A percentile compares a stretch with the other conserved stretches of the same genome.
phyloP scores from a whole-genome alignment of 2,888 invertebrate genomes.

The Mantis religiosa region DNA sequence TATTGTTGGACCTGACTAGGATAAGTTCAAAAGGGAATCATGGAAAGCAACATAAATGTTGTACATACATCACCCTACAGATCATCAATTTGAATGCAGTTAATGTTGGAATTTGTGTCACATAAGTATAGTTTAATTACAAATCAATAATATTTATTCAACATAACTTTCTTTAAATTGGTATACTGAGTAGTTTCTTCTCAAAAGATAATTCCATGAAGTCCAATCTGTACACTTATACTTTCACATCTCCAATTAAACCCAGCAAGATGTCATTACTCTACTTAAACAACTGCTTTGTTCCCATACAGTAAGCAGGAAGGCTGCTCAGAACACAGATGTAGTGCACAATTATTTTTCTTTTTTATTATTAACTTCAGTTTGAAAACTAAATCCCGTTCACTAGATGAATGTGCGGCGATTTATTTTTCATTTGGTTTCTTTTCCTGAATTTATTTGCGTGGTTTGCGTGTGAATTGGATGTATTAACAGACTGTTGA shows the following conservation, averaged over 20 bases:
- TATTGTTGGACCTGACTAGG: too few species aligned
- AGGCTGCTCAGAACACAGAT: slow-evolving; percentile 9
- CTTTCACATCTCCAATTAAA: neutral
- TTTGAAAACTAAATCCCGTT: slow-evolving; percentile 7
- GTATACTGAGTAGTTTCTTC: too few species aligned
- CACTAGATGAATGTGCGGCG: neutral
- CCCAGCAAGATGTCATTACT: neutral
- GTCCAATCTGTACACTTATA: neutral
- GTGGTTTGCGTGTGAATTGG: slow-evolving; percentile 7
- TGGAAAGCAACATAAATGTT: too few species aligned
- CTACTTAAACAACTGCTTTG: neutral
- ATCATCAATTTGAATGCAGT: too few species aligned
- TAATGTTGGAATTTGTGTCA: too few species aligned
- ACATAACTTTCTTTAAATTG: too few species aligned
- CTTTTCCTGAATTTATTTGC: neutral
- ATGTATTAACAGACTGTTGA: slow-evolving; percentile 11
- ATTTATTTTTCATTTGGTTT: neutral
- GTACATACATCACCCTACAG: too few species aligned
- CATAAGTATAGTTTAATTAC: too few species aligned
- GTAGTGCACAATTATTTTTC: slow-evolving; percentile 1
- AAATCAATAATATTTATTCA: too few species aligned
- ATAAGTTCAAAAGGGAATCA: too few species aligned
- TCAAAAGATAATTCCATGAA: too few species aligned
- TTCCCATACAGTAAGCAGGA: neutral
- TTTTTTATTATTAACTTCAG: neutral